Conservation (phyloP, 2,888 invertebrate species). For the Cryptocephalus moraei region DNA sequence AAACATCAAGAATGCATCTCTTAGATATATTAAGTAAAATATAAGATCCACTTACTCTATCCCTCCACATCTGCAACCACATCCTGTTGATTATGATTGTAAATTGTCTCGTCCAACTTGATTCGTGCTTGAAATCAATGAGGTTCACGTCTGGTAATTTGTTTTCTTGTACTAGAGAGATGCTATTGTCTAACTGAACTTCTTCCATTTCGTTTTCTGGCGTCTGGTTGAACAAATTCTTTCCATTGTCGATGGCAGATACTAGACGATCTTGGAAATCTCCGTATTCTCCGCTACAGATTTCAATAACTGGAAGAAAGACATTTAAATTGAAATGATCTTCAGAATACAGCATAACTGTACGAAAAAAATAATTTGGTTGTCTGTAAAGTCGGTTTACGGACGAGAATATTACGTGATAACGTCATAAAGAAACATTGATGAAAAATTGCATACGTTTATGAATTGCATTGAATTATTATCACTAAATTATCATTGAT, state of each 20-base stretch:
- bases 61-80: conserved; percentile 64
- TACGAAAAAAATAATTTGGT: no score
- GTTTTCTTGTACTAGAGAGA: conserved; percentile 8
- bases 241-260: conserved; percentile 55
- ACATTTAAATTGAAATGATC: no score
- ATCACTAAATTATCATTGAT: no score
- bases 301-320: conserved; percentile 59
- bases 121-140: conserved; percentile 12
- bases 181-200: conserved; percentile 6
- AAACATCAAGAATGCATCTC: conserved; percentile 19
- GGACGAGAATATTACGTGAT: no score
- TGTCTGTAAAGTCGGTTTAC: no score
- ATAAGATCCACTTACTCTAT: conserved; percentile 45
- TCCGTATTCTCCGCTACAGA: conserved; percentile 73
- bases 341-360: no score
- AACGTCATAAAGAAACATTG: no score
- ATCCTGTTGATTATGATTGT: conserved; percentile 54
- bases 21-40: neutral
- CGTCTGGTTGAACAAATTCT: conserved; percentile 21
- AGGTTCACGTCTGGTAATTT: conserved; percentile 4
- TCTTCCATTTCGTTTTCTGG: conserved; percentile 5
- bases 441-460: no score
- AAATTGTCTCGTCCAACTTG: conserved; percentile 53
- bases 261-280: conserved; percentile 60
- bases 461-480: no score